phyloP scores from a whole-genome alignment of 2,797 vertebrate species.

The Spea hammondii region DNA sequence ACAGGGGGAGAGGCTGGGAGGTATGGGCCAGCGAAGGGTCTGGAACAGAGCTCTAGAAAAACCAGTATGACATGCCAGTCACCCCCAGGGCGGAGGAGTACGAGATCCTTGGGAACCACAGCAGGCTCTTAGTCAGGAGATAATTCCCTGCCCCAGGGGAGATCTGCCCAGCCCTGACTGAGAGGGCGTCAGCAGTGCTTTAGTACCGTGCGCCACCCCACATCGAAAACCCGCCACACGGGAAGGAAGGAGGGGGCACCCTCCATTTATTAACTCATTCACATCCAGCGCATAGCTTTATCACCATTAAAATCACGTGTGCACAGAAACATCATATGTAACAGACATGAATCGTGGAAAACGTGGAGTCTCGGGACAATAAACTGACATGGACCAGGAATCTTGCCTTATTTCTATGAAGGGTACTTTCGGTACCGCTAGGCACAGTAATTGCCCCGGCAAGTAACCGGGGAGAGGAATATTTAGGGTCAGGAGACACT shows the following conservation, averaged over 20 bases:
- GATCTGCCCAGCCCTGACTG: not conserved
- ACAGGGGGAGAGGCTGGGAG: slow-evolving; percentile 1
- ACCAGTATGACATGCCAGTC: not conserved
- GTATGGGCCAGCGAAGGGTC: not conserved
- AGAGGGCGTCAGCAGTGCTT: slow-evolving; percentile 4
- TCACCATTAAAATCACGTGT: too few relatives aligned
- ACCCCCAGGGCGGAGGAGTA: not conserved
- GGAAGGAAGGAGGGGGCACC: not conserved
- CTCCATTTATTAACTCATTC: not conserved
- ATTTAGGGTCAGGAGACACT: too few relatives aligned
- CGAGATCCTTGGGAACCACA: not conserved
- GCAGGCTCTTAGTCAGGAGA: not conserved
- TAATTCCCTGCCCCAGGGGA: slow-evolving; percentile 2
- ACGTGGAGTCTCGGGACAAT: too few relatives aligned
- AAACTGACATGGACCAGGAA: too few relatives aligned
- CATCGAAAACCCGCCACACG: not conserved
- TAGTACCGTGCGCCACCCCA: not conserved
- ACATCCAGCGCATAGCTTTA: too few relatives aligned
- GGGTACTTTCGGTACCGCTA: too few relatives aligned
- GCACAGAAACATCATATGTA: too few relatives aligned
- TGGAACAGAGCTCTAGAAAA: too few relatives aligned
- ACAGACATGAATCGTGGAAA: too few relatives aligned
- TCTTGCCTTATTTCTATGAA: too few relatives aligned
- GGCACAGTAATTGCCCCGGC: too few relatives aligned
- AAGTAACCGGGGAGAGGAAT: too few relatives aligned